Evolutionary conservation across 1,140 invertebrate species (phyloP).

Genomic region (Bombus turneri): DNA sequence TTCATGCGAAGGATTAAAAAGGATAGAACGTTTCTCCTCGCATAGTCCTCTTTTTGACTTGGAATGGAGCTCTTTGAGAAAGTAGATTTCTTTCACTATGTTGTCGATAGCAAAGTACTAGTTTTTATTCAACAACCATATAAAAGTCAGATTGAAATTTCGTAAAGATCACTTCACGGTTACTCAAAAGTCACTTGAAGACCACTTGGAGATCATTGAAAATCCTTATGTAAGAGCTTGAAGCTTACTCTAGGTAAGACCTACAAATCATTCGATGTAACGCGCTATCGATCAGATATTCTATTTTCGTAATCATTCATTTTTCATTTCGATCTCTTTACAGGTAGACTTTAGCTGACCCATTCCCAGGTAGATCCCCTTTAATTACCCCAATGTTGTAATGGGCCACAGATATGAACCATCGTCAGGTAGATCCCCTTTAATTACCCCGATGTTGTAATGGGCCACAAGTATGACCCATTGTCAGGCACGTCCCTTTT

Average conservation of each 20-base stretch:
- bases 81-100: not conserved
- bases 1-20: not conserved
- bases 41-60: not conserved
- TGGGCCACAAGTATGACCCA: no score
- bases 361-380: no score
- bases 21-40: not conserved
- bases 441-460: no score
- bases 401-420: no score
- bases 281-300: no score
- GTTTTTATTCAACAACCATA: not conserved
- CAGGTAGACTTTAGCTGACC: not conserved
- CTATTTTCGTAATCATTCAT: no score
- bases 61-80: not conserved
- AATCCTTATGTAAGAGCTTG: no score
- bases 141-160: not conserved
- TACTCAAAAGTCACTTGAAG: not conserved
- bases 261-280: no score
- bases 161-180: not conserved
- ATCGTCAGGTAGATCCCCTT: no score
- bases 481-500: no score
- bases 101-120: not conserved
- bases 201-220: not conserved
- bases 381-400: no score
- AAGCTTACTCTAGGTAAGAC: not conserved
- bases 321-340: no score